Percentiles rank a stretch among this genome's conserved stretches.
Evolutionary conservation across 1,140 invertebrate species (phyloP).

Genomic region (Mizuhopecten yessoensis): DNA sequence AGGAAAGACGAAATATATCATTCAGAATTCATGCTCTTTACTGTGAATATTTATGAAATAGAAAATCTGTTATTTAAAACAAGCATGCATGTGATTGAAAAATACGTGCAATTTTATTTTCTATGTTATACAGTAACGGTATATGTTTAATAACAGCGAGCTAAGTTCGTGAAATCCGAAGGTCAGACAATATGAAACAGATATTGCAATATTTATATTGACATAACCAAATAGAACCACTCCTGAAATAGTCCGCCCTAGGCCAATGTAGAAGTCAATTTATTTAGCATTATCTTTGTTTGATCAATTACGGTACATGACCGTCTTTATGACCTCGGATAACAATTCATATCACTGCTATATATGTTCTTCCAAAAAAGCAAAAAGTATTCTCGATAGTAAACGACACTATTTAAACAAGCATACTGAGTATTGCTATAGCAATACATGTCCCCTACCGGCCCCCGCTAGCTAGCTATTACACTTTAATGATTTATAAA

Average conservation of each 20-base stretch:
- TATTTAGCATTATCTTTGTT: not conserved
- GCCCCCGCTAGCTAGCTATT: too few relatives aligned
- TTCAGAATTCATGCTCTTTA: not conserved
- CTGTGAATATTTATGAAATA: not conserved
- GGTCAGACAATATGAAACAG: slow-evolving; percentile 12
- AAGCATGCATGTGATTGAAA: not conserved
- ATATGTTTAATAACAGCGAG: not conserved
- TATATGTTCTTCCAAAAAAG: too few relatives aligned
- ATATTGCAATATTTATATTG: not conserved
- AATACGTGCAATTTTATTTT: not conserved
- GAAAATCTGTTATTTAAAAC: not conserved
- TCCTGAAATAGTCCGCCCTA: not conserved
- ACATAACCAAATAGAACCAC: not conserved
- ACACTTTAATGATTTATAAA: too few relatives aligned
- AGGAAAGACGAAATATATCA: not conserved
- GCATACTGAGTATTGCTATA: too few relatives aligned
- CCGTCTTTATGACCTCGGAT: not conserved
- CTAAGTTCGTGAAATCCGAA: not conserved
- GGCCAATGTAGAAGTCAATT: not conserved
- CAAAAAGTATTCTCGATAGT: too few relatives aligned
- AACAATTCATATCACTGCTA: not conserved
- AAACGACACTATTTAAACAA: too few relatives aligned
- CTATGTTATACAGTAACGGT: not conserved
- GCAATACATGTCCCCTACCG: too few relatives aligned
- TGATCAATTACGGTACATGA: not conserved